These are phyloP conservation scores for Pontoporia blainvillei DNA, from an alignment of 2,113 vertebrate species.

Conservation along the genomic window DNA sequence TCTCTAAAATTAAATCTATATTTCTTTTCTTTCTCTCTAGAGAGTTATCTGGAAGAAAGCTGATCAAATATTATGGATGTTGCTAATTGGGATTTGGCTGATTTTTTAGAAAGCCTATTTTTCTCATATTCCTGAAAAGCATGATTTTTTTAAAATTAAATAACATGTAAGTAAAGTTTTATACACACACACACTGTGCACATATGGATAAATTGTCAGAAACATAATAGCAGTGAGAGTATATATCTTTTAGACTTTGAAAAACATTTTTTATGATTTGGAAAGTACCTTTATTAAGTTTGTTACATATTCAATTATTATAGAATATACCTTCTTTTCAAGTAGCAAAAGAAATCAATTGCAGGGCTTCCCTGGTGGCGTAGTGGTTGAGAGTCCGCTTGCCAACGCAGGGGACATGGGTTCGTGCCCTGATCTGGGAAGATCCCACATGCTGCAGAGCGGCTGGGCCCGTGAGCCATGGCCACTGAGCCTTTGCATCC, in stretches of 20 bases:
- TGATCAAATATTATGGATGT: background rate
- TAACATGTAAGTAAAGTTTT: background rate
- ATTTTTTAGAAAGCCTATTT: background rate
- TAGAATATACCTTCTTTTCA: background rate
- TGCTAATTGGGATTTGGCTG: background rate
- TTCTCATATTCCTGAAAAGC: background rate
- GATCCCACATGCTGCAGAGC: no score
- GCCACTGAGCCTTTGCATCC: rapidly evolving
- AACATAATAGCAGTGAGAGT: background rate
- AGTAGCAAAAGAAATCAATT: background rate
- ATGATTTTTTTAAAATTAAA: background rate
- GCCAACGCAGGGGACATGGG: no score
- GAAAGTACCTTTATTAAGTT: background rate
- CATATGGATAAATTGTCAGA: background rate
- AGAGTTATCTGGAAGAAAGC: background rate
- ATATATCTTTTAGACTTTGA: background rate
- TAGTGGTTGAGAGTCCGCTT: no score
- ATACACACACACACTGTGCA: background rate
- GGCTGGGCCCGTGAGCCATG: no score
- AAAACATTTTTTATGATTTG: background rate
- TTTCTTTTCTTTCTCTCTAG: background rate
- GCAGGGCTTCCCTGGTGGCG: no score
- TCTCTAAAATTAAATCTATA: background rate
- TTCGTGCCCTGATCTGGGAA: no score
- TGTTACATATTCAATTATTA: background rate